Evolutionary conservation across 2,888 invertebrate species (phyloP).

Genomic region (Allacma fusca): DNA sequence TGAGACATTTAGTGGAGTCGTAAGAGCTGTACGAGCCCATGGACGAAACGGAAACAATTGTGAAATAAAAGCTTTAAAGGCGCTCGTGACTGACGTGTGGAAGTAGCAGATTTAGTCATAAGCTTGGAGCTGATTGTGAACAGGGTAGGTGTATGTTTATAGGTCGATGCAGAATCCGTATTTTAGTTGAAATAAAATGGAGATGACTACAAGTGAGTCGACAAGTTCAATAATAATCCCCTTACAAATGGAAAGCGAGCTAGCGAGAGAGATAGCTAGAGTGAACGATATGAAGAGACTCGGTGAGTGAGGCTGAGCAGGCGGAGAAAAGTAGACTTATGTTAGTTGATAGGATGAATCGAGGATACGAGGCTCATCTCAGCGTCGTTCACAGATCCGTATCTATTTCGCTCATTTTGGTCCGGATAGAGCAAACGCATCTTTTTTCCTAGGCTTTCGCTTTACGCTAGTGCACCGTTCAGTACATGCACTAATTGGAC

Average conservation of each 20-base stretch:
- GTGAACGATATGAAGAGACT: conserved; percentile 45
- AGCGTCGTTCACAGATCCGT: conserved; percentile 50
- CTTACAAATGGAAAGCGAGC: conserved; percentile 43
- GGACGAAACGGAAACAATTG: not conserved
- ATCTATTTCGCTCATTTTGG: conserved; percentile 54
- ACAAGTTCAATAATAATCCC: conserved; percentile 58
- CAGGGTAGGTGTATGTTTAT: conserved; percentile 11
- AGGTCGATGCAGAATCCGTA: conserved; percentile 4
- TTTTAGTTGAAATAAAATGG: conserved; percentile 40
- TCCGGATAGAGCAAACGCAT: conserved; percentile 48
- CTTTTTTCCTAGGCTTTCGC: conserved; percentile 49
- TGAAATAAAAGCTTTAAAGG: not conserved
- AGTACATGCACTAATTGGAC: conserved; percentile 89
- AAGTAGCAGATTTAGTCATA: conserved; percentile 17
- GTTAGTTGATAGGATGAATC: conserved; percentile 37
- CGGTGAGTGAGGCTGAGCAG: conserved; percentile 34
- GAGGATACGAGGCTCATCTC: conserved; percentile 63
- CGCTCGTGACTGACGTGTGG: conserved; percentile 16
- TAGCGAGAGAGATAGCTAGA: conserved; percentile 35
- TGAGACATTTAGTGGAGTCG: too few relatives aligned
- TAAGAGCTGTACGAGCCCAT: too few relatives aligned
- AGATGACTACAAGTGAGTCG: conserved; percentile 53
- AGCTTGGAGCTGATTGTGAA: conserved; percentile 3
- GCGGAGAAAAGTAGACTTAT: conserved; percentile 36
- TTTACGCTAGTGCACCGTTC: conserved; percentile 66